Conservation (phyloP, 2,113 vertebrate genomes). For the Athene noctua region DNA sequence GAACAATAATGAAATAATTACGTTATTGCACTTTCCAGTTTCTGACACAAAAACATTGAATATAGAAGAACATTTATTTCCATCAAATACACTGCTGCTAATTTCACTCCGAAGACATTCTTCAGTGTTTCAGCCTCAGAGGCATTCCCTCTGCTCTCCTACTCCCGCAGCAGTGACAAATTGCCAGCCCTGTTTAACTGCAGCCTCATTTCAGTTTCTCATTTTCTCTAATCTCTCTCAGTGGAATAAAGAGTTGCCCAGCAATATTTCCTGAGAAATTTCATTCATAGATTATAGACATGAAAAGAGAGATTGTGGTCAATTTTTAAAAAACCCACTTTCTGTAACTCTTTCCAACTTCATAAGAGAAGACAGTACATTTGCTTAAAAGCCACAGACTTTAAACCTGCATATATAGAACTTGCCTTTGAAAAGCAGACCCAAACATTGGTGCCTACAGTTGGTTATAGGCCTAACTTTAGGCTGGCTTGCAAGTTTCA, state of each 20-base stretch:
- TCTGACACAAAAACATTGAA: constrained; percentile 1
- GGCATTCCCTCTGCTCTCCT: neutral
- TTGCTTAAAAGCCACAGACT: neutral
- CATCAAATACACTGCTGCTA: neutral
- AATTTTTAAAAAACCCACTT: neutral
- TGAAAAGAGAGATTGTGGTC: neutral
- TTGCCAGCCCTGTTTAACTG: neutral
- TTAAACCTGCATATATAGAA: neutral
- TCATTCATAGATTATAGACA: neutral
- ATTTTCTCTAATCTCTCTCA: constrained; percentile 14
- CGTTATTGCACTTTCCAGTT: neutral
- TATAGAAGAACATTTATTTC: neutral
- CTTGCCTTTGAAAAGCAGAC: neutral
- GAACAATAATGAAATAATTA: constrained; percentile 3
- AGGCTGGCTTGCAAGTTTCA: neutral
- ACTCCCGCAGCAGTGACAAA: neutral
- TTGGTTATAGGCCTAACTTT: neutral
- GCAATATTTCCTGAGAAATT: neutral
- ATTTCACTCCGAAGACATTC: constrained; percentile 11
- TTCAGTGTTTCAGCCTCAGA: neutral
- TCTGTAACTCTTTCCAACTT: neutral
- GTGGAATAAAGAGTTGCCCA: neutral
- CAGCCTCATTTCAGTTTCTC: neutral
- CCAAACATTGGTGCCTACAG: neutral
- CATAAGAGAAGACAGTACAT: neutral